These are phyloP conservation scores for Lophotriccus pileatus DNA, from an alignment of 2,797 vertebrate species.

Conservation along the genomic window DNA sequence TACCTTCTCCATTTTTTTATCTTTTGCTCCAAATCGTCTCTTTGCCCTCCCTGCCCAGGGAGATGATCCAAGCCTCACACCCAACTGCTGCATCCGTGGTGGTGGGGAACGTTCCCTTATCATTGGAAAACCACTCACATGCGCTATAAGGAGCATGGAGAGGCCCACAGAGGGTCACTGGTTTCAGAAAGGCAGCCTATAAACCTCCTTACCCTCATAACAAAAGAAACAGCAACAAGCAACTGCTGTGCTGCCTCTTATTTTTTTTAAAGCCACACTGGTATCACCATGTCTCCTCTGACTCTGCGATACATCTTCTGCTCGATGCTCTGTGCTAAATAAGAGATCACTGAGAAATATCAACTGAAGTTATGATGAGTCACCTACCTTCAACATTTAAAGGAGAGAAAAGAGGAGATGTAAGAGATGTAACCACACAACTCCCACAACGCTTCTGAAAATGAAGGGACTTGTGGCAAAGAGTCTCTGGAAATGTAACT, in stretches of 20 bases:
- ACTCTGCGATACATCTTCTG: slow-evolving; percentile 36
- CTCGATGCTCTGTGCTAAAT: slow-evolving; percentile 4
- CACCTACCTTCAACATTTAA: slow-evolving; percentile 61
- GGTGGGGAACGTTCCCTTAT: not conserved
- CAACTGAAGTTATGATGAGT: slow-evolving; percentile 41
- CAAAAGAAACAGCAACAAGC: not conserved
- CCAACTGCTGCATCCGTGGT: accelerated
- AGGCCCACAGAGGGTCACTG: not conserved
- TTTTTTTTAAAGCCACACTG: not conserved
- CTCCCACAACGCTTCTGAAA: slow-evolving; percentile 50
- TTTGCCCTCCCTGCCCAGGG: not conserved
- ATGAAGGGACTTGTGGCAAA: slow-evolving; percentile 31
- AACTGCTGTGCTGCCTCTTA: not conserved
- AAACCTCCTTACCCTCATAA: not conserved
- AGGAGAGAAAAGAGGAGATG: not conserved
- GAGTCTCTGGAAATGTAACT: slow-evolving; percentile 47
- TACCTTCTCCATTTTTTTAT: not conserved
- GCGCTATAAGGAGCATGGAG: not conserved
- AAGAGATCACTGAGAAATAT: slow-evolving; percentile 56
- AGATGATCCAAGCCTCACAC: not conserved
- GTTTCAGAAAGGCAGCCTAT: not conserved
- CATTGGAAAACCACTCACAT: not conserved
- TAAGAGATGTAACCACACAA: slow-evolving; percentile 60
- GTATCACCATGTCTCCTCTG: not conserved
- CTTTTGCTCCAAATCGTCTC: not conserved